phyloP scores from a whole-genome alignment of 2,888 invertebrate species.

The Sesamia inferens region DNA sequence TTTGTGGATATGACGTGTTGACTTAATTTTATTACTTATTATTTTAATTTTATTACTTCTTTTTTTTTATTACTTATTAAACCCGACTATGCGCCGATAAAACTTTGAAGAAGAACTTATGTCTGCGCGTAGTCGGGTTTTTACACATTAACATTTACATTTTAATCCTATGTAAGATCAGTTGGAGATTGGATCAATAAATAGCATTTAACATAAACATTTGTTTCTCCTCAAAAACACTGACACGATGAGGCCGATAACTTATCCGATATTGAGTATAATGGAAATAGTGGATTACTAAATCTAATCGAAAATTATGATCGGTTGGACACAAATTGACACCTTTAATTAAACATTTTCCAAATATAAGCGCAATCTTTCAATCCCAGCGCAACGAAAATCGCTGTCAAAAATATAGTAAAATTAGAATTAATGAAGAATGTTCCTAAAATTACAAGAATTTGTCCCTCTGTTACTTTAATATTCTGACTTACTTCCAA shows the following conservation, averaged over 20 bases:
- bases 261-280: not conserved
- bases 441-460: too few species aligned
- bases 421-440: too few species aligned
- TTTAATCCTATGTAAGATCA: not conserved
- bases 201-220: not conserved
- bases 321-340: not conserved
- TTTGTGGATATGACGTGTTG: not conserved
- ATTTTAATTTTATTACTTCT: too few species aligned
- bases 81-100: too few species aligned
- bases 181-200: not conserved
- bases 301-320: not conserved
- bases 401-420: too few species aligned
- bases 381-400: too few species aligned
- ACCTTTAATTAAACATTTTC: too few species aligned
- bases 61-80: too few species aligned
- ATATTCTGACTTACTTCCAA: slow-evolving; percentile 18
- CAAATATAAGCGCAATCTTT: too few species aligned
- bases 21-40: not conserved
- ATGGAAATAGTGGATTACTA: not conserved
- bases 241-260: not conserved
- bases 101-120: too few species aligned
- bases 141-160: not conserved
- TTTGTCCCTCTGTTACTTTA: not conserved
- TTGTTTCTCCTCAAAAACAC: not conserved
- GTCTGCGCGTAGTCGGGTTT: not conserved